Conservation (phyloP, 1,140 invertebrate genomes). For the Adoxophyes honmai region DNA sequence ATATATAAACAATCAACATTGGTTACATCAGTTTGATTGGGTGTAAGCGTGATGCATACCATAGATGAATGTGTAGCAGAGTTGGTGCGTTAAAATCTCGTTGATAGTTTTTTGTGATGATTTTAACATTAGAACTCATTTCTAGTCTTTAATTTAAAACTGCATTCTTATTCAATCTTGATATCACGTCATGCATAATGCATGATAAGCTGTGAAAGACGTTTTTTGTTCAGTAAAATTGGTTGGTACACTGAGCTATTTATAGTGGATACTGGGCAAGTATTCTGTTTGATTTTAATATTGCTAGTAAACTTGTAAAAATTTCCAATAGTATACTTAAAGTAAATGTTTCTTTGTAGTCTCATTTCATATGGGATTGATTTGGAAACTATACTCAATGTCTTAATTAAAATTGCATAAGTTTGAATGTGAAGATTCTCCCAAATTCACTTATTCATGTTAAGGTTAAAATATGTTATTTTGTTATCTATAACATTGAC, state of each 20-base stretch:
- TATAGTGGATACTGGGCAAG: slow-evolving; percentile 6
- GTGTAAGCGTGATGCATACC: not conserved
- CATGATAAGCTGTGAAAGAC: not conserved
- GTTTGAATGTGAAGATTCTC: too few relatives aligned
- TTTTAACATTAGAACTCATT: slow-evolving; percentile 6
- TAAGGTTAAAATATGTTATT: too few relatives aligned
- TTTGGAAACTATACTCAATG: too few relatives aligned
- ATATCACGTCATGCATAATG: slow-evolving; percentile 9
- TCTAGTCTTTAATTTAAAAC: not conserved
- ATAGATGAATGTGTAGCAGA: slow-evolving; percentile 7
- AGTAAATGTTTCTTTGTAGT: too few relatives aligned
- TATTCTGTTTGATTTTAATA: not conserved
- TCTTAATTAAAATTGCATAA: too few relatives aligned
- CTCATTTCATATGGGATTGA: too few relatives aligned
- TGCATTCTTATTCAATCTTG: slow-evolving; percentile 1
- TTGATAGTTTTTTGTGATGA: not conserved
- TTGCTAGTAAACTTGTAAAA: too few relatives aligned
- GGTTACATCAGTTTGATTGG: slow-evolving; percentile 15
- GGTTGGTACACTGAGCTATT: slow-evolving; percentile 1
- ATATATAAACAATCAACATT: slow-evolving; percentile 23
- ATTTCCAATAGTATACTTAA: too few relatives aligned
- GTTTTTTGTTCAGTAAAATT: slow-evolving; percentile 4
- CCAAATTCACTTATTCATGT: too few relatives aligned
- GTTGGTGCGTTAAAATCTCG: slow-evolving; percentile 9
- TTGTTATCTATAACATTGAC: too few relatives aligned